Conservation (phyloP, 2,113 vertebrate species). For the Indicator maculatus region DNA sequence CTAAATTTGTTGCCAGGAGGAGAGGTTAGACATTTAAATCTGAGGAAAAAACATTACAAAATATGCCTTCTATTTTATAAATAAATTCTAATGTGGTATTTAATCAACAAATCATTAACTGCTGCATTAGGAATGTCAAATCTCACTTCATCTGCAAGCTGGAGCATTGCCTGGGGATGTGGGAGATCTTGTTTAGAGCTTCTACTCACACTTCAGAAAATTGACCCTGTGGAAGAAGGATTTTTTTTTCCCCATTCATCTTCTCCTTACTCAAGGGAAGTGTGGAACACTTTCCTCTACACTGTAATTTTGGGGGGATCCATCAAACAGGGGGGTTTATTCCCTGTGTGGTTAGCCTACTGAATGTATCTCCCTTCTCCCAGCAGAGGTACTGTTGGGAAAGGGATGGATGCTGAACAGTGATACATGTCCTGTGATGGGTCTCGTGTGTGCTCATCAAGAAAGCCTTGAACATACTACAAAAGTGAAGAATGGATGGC, state of each 20-base stretch:
- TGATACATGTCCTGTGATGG: background rate
- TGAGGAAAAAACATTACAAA: background rate
- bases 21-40: conserved; percentile 5
- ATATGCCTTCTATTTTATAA: conserved; percentile 13
- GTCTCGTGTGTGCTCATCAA: conserved; percentile 11
- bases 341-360: background rate
- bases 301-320: conserved; percentile 2
- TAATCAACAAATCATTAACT: conserved; percentile 46
- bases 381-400: background rate
- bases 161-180: background rate
- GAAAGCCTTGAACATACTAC: conserved; percentile 25
- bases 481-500: conserved; percentile 2
- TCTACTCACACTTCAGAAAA: background rate
- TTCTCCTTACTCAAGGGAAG: background rate
- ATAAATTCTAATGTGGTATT: conserved; percentile 12
- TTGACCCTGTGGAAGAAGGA: background rate
- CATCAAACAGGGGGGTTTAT: conserved; percentile 7
- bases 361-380: background rate
- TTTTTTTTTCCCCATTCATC: background rate
- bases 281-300: background rate
- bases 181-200: conserved; percentile 13
- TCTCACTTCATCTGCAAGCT: conserved; percentile 12
- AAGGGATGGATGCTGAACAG: background rate
- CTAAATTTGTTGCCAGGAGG: conserved; percentile 5
- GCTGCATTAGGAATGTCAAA: conserved; percentile 16